These are phyloP conservation scores for Cavia aperea DNA, from an alignment of 2,113 vertebrate species.

Conservation along the genomic window DNA sequence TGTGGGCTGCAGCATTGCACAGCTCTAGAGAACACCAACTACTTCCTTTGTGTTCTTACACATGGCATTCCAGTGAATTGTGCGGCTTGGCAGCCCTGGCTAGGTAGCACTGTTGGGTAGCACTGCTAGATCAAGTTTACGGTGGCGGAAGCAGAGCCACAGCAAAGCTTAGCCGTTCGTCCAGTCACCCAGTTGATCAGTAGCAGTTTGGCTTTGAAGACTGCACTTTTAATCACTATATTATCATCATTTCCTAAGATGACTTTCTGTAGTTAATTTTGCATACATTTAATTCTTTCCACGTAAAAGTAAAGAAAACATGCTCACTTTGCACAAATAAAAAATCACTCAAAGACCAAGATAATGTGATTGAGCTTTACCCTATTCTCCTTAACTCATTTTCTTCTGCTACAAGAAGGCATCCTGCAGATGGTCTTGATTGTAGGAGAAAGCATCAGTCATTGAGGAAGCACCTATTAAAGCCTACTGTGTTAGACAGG, in stretches of 20 bases:
- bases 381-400: background rate
- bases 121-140: background rate
- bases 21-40: background rate
- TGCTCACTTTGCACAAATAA: background rate
- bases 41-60: background rate
- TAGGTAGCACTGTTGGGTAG: background rate
- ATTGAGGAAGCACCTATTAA: background rate
- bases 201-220: background rate
- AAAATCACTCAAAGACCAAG: background rate
- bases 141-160: background rate
- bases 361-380: background rate
- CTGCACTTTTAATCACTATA: background rate
- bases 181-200: background rate
- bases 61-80: background rate
- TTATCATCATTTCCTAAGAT: background rate
- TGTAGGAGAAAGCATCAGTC: background rate
- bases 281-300: background rate
- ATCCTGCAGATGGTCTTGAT: background rate
- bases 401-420: background rate
- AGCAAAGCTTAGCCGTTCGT: background rate
- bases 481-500: background rate
- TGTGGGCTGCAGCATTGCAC: background rate
- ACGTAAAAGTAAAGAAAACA: background rate
- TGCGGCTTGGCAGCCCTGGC: background rate
- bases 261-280: background rate